phyloP scores from a whole-genome alignment of 2,113 vertebrate genomes.

The Cnemophilus loriae region DNA sequence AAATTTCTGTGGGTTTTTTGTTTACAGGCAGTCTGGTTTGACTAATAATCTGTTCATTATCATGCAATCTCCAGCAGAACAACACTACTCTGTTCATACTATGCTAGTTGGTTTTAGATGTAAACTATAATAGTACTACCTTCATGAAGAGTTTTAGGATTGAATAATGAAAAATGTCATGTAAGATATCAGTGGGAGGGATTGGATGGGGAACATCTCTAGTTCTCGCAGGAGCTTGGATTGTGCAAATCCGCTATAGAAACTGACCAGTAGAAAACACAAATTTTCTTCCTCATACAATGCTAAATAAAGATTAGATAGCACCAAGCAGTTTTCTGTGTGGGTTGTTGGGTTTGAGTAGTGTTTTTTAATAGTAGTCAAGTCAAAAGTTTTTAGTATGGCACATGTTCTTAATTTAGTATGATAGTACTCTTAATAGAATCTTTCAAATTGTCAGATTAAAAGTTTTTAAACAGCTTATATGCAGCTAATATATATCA shows the following conservation, averaged over 20 bases:
- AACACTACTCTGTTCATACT: background rate
- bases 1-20: background rate
- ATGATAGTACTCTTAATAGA: background rate
- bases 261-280: background rate
- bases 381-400: background rate
- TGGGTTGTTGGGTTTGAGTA: background rate
- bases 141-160: background rate
- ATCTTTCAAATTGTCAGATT: background rate
- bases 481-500: background rate
- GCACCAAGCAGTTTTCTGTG: background rate
- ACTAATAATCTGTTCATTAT: background rate
- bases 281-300: background rate
- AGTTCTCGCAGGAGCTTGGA: background rate
- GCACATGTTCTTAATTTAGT: background rate
- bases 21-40: background rate
- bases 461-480: background rate
- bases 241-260: background rate
- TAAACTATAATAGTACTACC: background rate
- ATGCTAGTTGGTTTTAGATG: background rate
- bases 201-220: background rate
- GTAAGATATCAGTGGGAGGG: background rate
- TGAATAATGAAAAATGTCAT: background rate
- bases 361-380: background rate
- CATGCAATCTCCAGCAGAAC: background rate
- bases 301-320: background rate